Percentiles rank a stretch among this genome's conserved stretches.
Evolutionary conservation across 2,113 vertebrate species (phyloP).

Genomic region (Antidorcas marsupialis): DNA sequence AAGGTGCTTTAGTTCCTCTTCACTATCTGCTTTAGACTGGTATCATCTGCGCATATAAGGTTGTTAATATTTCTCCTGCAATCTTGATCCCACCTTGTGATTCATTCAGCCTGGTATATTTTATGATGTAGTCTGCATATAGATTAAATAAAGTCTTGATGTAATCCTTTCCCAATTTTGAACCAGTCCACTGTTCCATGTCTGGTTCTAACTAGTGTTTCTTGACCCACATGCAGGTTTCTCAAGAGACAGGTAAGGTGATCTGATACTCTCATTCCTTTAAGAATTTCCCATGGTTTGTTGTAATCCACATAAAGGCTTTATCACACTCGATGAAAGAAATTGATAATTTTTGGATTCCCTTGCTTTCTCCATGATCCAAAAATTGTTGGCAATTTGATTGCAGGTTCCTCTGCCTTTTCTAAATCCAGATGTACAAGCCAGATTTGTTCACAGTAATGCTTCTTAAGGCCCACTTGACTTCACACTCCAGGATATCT

Average conservation of each 20-base stretch:
- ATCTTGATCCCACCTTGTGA: background rate
- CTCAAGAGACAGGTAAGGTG: background rate
- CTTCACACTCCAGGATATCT: background rate
- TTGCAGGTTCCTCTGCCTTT: background rate
- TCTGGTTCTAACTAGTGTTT: background rate
- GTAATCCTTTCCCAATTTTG: background rate
- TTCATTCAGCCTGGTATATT: background rate
- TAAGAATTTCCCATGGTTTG: background rate
- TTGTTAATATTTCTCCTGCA: background rate
- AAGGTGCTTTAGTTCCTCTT: background rate
- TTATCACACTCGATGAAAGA: background rate
- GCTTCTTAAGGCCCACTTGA: background rate
- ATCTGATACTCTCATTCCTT: background rate
- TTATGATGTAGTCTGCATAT: background rate
- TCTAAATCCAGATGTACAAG: background rate
- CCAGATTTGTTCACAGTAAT: background rate
- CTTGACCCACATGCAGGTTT: background rate
- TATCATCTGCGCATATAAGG: background rate
- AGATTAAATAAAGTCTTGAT: background rate
- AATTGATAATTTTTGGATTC: background rate
- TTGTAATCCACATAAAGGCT: background rate
- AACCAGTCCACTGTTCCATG: background rate
- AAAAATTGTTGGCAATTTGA: background rate
- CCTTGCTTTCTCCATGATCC: background rate
- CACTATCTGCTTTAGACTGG: background rate